These are phyloP conservation scores for Ceratotherium simum DNA, from an alignment of 2,113 vertebrate genomes.

Conservation along the genomic window DNA sequence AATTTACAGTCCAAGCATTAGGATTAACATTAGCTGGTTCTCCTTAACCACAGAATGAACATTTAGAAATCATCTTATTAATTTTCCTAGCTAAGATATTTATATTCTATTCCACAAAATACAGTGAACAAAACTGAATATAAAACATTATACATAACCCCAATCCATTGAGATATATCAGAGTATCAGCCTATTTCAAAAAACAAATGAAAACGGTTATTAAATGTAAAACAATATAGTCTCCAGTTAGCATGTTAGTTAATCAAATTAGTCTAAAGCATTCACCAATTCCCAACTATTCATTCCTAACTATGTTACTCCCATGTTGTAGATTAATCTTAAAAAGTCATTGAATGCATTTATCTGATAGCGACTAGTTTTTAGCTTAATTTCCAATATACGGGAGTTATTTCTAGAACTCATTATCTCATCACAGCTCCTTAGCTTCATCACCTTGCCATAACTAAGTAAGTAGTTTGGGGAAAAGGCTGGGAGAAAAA, in stretches of 20 bases:
- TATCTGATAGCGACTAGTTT: background rate
- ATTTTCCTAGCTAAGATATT: slow-evolving; percentile 10
- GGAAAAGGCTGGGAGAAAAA: slow-evolving; percentile 26
- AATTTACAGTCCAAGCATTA: slow-evolving; percentile 13
- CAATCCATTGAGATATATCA: slow-evolving; percentile 22
- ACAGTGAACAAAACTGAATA: background rate
- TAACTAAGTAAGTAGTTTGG: slow-evolving; percentile 22
- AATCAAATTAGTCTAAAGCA: slow-evolving; percentile 21
- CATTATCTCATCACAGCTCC: slow-evolving; percentile 29
- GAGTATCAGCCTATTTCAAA: background rate
- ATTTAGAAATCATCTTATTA: slow-evolving; percentile 35
- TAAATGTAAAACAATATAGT: slow-evolving; percentile 54
- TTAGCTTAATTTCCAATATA: slow-evolving; percentile 54
- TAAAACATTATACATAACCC: background rate
- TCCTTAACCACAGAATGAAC: background rate
- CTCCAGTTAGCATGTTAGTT: background rate
- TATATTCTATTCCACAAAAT: slow-evolving; percentile 1
- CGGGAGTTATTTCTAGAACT: slow-evolving; percentile 28
- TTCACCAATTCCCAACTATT: slow-evolving; percentile 9
- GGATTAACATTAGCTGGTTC: slow-evolving; percentile 5
- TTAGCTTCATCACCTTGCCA: slow-evolving; percentile 23
- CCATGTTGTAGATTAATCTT: slow-evolving; percentile 7
- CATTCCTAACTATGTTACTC: background rate
- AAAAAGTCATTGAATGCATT: slow-evolving; percentile 43
- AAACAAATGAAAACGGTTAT: slow-evolving; percentile 16